Evolutionary conservation across 2,888 invertebrate species (phyloP), one percentile per base, ranked within the genome.

Genomic region (Rhingia rostrata): DNA sequence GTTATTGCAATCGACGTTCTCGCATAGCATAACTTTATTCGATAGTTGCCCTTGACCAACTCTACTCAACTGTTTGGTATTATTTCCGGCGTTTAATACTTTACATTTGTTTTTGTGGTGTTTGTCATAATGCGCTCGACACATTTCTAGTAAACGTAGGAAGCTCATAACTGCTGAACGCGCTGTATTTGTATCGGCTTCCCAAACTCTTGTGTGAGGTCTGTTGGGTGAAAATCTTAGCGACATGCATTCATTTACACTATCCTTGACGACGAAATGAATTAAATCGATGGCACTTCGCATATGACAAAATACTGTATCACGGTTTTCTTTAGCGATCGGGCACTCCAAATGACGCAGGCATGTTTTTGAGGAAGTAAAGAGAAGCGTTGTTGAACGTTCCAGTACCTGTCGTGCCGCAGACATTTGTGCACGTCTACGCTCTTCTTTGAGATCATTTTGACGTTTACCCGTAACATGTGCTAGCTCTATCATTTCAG

Each of bases 251-350:
- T 95, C 93, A 90, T 96, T 92, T 49, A 98, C 95, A n/a, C 98
- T 98, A 92, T 99, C 99, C 89, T 98, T 97, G 56, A 99, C 97
- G 80, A 99, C 98, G 92, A 97, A 97, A 92, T 99, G 98, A 88
- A 99, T 97, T 86, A 99, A 94, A 92, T 99, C 98, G 95, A 99
- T 97, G 32, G 99, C 98, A 86, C 98, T 94, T 83, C 98, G 93
- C 96, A 99, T 99, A 92, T 98, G 98, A 90, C 97, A 97, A 93
- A 99, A 99, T 54, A 99, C 98, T 0, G 98, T 98, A 91, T 99
- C 99, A 6, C 99, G 94, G 92, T 98, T 99, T 92, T 98, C 98
- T 86, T 97, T 94, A 0, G 99, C 97, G 69, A 97, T 95, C 60
- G 95, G 95, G 91, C 98, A 97, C 88, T 98, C 98, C 22, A 98